Evolutionary conservation across 2,113 vertebrate genomes (phyloP), one percentile per base, ranked within the genome.

Genomic region (Aspidoscelis tigris): DNA sequence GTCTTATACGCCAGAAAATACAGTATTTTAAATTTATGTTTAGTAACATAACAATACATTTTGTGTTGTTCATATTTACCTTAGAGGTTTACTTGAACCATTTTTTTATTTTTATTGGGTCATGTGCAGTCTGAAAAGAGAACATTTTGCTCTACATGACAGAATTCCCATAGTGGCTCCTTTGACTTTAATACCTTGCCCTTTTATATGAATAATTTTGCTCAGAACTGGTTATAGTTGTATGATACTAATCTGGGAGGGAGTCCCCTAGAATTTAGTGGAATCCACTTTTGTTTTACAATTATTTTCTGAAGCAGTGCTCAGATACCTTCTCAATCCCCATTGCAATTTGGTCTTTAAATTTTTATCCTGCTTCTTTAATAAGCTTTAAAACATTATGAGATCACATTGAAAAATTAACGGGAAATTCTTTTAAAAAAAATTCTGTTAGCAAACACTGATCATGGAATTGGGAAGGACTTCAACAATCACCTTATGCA

Each of bases 21-120:
- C n/a, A n/a, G n/a, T n/a, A 21, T 68, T 76, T 44, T 81, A 26
- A 86, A 90, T 68, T 33, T 79, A 69, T 82, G 85, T 87, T 87
- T 12, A 65, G 80, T 33, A 70, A 55, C 77, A 39, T 33, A 33
- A 33, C 44, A 81, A 79, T 43, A 75, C 78, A 76, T 26, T 39
- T 82, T 75, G 12, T 66, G 53, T 47, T n/a, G 26, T 50, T 65
- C 41, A 65, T 78, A 7, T 43, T 89, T 41, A 86, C 66, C 9
- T 61, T 85, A 24, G 80, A 39, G 6, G 39, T 14, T 12, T 44
- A 9, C 53, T 64, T 47, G 8, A 65, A 5, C 11, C 44, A 24
- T 65, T 83, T 83, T 33, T 33, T 50, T 50, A 50, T 50, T 50
- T 6, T 50, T 50, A 50, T 50, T 50, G 47, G 47, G 8, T 50